Evolutionary conservation across 1,140 invertebrate species (phyloP), one percentile per base, ranked within the genome.

Genomic region (Leucophenga varia): DNA sequence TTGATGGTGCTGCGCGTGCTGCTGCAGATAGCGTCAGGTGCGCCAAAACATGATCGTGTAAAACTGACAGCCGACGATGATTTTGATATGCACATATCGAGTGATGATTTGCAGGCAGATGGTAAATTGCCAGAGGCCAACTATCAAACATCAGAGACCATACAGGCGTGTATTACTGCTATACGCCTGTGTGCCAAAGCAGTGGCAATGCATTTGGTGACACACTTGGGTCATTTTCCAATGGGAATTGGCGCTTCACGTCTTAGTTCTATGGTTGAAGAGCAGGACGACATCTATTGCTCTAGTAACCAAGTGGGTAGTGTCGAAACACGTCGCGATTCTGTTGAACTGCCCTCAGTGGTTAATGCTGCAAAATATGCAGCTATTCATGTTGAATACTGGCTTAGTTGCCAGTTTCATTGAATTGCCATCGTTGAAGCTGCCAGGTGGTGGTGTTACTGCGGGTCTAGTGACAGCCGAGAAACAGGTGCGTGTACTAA

Each of bases 201-300:
- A 58, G 84, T 89, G 14, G 78, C 89, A 47, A 81, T 84, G 61
- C 91, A 95, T 79, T 77, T 95, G 52, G 82, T 95, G 1, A 93
- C 91, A 57, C 89, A 94, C 76, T 61, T 95, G 36, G 88, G 88
- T 16, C 91, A 95, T 64, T 95, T 94, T 78, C 92, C 93, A 5
- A 88, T 93, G 84, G 85, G 86, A 13, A 89, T 90, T 44, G 93
- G 93, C 7, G 90, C 93, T 0, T 82, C 89, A 1, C 79, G 88
- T 14, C 61, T 82, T 1, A 74, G 75, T 49, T 95, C 91, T 1
- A 79, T 89, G 55, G 91, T 97, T 2, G 89, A 90, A 48, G 95
- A 98, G 78, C 85, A 93, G 55, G 93, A 97, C 72, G 95, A 98
- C 76, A 84, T 91, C 13, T 8, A 40, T n/a, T 56, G 46, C 2